These are phyloP conservation scores for Typhlomys cinereus DNA, from an alignment of 2,113 vertebrate genomes.

Conservation along the genomic window DNA sequence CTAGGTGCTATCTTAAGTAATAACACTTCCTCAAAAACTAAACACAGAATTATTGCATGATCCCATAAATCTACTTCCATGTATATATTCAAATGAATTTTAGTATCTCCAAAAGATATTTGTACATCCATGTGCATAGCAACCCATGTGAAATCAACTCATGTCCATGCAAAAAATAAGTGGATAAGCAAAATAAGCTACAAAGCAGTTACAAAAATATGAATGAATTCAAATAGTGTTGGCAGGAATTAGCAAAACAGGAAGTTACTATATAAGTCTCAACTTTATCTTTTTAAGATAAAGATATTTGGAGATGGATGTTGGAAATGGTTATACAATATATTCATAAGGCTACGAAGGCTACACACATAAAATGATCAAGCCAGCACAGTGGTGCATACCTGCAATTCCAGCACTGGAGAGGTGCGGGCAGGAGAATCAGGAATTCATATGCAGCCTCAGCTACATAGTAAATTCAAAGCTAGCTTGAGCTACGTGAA, in stretches of 20 bases:
- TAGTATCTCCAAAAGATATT: not conserved
- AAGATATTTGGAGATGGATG: not conserved
- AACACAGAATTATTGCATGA: not conserved
- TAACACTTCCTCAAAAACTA: not conserved
- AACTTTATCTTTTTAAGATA: not conserved
- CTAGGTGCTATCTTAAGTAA: not conserved
- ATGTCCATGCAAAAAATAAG: not conserved
- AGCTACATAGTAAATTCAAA: not conserved
- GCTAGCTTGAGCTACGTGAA: not conserved
- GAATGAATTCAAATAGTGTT: not conserved
- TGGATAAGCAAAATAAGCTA: too few species aligned
- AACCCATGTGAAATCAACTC: not conserved
- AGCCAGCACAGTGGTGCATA: too few species aligned
- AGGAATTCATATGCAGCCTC: not conserved
- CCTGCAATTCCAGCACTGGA: not conserved
- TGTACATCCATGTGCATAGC: not conserved
- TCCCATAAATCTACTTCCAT: not conserved
- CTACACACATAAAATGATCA: not conserved
- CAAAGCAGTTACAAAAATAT: not conserved
- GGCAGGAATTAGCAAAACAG: not conserved
- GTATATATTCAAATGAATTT: not conserved
- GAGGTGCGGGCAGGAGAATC: not conserved
- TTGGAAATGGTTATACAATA: not conserved
- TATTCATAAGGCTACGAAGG: not conserved
- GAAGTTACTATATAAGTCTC: not conserved